Base-by-base conservation (phyloP, 2,888 invertebrate species). In the Synanthedon tipuliformis region DNA sequence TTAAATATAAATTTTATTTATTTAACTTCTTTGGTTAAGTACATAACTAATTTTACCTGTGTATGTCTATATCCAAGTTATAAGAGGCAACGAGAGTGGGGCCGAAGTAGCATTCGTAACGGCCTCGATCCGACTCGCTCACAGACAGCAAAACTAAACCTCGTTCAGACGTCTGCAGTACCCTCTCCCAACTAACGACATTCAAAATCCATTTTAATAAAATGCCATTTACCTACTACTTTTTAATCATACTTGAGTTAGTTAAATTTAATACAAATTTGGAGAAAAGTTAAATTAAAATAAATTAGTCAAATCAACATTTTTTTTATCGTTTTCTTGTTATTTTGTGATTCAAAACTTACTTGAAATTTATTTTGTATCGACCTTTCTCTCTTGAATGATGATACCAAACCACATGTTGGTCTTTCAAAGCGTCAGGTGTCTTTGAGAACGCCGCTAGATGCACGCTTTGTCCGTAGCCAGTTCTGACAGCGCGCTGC, bases 401-500 rank as follows among this genome's bases (percentile, higher is more conserved):
- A 57, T 89, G 89, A 59, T 78, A 89, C 89, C 89, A 89, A 23
- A 82, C 76, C 0, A 88, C 87, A 45, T 75, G 65, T 58, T 88
- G 87, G 53, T 85, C 83, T 57, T 75, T 81, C 45, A 88, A 61
- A 0, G 88, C 85, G 61, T 88, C 88, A 3, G 88, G 88, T 1
- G 86, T 87, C 58, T 76, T 82, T 10, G 87, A 84, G 58, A 89
- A 89, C 40, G 90, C 89, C 2, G 89, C 88, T 56, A 91, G 70
- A 66, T 91, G 90, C 15, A 91, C 88, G 64, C 89, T 90, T 67
- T 90, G 90, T 0, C 90, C 91, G 72, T 89, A 90, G 2, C 90
- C 89, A n/a, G 89, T 90, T 40, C 89, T 73, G 49, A 90, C 83
- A 1, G 89, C 88, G 62, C 88, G 88, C 59, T 89, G 78, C 23